Evolutionary conservation across 2,797 vertebrate genomes (phyloP).

Genomic region (Muraenolepis orangiensis): DNA sequence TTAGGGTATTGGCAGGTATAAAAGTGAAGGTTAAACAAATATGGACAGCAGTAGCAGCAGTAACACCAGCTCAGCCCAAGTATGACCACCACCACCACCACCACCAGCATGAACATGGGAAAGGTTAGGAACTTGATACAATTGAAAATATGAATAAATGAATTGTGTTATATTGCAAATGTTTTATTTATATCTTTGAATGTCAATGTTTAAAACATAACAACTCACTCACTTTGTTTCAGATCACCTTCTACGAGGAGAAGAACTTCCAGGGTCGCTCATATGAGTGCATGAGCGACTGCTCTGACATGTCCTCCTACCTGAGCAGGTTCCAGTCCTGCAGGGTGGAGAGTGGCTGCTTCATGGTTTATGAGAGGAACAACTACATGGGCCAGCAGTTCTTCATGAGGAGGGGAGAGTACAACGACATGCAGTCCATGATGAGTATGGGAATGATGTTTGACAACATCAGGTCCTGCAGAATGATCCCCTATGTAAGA

Average conservation of each 20-base stretch:
- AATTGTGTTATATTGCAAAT: not conserved
- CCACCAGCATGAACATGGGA: conserved; percentile 66
- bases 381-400: conserved; percentile 51
- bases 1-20: conserved; percentile 57
- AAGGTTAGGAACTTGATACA: conserved; percentile 45
- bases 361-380: conserved; percentile 57
- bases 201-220: conserved; percentile 3
- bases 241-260: conserved; percentile 15
- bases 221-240: not conserved
- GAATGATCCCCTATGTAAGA: not conserved
- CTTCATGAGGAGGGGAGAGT: conserved; percentile 1
- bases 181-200: not conserved
- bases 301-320: conserved; percentile 52
- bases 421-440: not conserved
- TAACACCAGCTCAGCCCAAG: conserved; percentile 53
- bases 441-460: not conserved
- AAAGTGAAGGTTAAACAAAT: conserved; percentile 58
- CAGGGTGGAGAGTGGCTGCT: conserved; percentile 55
- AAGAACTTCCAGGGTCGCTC: conserved; percentile 69
- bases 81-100: conserved; percentile 63
- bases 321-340: conserved; percentile 2
- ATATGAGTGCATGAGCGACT: conserved; percentile 70
- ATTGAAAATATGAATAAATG: not conserved
- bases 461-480: not conserved
- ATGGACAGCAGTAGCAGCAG: conserved; percentile 54